Base-by-base conservation (phyloP, 2,113 vertebrate genomes). In the Suncus etruscus region DNA sequence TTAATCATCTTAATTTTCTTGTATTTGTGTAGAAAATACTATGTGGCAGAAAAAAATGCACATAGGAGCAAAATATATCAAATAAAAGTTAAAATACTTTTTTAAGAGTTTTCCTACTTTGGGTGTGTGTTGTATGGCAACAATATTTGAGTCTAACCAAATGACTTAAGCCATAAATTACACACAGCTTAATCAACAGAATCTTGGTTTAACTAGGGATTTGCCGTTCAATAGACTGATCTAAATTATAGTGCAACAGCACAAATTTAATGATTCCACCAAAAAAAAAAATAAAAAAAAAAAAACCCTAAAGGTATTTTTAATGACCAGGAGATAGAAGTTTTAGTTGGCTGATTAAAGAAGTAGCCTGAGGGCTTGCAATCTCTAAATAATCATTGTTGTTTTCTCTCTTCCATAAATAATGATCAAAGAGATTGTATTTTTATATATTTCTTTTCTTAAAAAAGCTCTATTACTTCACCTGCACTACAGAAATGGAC, bases 301-400 rank as follows among this genome's bases (percentile, higher is more conserved):
- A 93, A 77, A 45, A 76, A 54, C 22, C 31, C 5, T 54, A 85
- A 80, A 72, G 68, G 25, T 50, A 45, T 93, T 79, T 86, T 66
- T 72, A 92, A 94, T 84, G 68, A 77, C 24, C 76, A 77, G 51
- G 25, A 83, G 75, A 95, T 31, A 92, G 70, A 74, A 48, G 50
- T 83, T 87, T 85, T 47, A 91, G 47, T 39, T 72, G 45, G 78
- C 48, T 90, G 73, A 75, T 79, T 91, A 32, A 89, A 88, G 47
- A 50, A 81, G 58, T 11, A 86, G 47, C 24, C 48, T 51, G 32
- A 68, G 92, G 74, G 47, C 70, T 90, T 90, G 90, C 12, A 65
- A 72, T 83, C 68, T 54, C 77, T 91, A 76, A 90, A 84, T 70
- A 90, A 79, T 81, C 45, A 54, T 24, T 82, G 66, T 45, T 81